These are phyloP conservation scores for Pycnomerus fuliginosus DNA, from an alignment of 2,888 invertebrate species.

Conservation along the genomic window DNA sequence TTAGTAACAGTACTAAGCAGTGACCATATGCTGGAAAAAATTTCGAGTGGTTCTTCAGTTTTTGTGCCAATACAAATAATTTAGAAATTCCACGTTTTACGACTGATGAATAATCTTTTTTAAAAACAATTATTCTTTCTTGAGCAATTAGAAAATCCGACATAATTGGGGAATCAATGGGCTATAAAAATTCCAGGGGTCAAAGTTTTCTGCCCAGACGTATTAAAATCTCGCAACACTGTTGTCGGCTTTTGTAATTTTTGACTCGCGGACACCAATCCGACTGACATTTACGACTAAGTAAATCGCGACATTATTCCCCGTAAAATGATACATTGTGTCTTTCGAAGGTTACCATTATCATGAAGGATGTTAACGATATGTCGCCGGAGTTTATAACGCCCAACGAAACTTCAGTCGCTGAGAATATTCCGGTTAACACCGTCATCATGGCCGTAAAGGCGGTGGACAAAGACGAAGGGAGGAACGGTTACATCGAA, in stretches of 20 bases:
- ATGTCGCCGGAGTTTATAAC: constrained; percentile 85
- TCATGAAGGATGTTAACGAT: constrained; percentile 89
- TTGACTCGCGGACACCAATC: too few relatives aligned
- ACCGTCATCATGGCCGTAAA: constrained; percentile 88
- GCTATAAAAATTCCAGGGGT: too few relatives aligned
- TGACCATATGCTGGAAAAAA: constrained; percentile 10
- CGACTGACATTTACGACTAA: too few relatives aligned
- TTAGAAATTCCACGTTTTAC: constrained; percentile 21
- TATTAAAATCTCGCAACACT: too few relatives aligned
- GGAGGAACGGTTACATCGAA: constrained; percentile 83
- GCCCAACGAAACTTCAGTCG: constrained; percentile 73
- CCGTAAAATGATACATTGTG: too few relatives aligned
- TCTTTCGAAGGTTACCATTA: constrained; percentile 85
- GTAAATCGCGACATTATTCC: too few relatives aligned
- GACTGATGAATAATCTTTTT: constrained; percentile 26
- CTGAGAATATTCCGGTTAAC: constrained; percentile 83
- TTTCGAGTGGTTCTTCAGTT: constrained; percentile 23
- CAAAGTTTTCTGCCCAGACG: too few relatives aligned
- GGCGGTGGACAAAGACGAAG: constrained; percentile 87
- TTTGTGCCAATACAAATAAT: too few relatives aligned
- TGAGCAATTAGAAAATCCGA: too few relatives aligned
- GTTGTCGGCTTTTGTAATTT: too few relatives aligned
- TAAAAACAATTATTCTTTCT: too few relatives aligned
- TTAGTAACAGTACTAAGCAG: constrained; percentile 19
- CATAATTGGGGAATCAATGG: too few relatives aligned